These are phyloP conservation scores for Nesoenas mayeri DNA, from an alignment of 2,113 vertebrate genomes.

Conservation along the genomic window DNA sequence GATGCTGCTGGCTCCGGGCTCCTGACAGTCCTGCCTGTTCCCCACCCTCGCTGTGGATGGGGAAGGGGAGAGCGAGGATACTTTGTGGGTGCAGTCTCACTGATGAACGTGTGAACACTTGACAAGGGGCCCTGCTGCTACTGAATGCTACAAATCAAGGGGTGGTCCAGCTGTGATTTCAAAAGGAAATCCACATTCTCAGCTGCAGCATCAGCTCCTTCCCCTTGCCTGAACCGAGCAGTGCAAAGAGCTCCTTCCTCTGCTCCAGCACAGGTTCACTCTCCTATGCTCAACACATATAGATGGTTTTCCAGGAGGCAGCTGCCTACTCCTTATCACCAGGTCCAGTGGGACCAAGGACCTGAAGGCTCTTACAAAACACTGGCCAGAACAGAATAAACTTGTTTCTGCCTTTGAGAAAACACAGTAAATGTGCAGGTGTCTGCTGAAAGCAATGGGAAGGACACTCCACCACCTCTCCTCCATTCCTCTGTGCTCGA, in stretches of 20 bases:
- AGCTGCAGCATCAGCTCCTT: background rate
- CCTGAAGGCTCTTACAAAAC: background rate
- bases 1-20: background rate
- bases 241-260: background rate
- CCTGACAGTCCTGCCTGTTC: background rate
- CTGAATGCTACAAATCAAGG: background rate
- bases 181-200: background rate
- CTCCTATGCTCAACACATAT: background rate
- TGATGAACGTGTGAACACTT: background rate
- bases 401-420: background rate
- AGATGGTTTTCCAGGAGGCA: background rate
- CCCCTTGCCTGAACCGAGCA: accelerated
- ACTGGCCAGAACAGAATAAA: background rate
- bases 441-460: background rate
- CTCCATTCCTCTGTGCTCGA: background rate
- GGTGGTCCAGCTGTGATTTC: background rate
- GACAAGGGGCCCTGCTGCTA: background rate
- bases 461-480: background rate
- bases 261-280: background rate
- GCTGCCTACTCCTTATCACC: background rate
- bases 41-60: accelerated
- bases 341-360: background rate
- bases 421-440: background rate
- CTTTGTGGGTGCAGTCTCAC: background rate
- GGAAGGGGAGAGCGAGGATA: background rate